phyloP scores from a whole-genome alignment of 1,140 invertebrate genomes.

The Archegozetes longisetosus region DNA sequence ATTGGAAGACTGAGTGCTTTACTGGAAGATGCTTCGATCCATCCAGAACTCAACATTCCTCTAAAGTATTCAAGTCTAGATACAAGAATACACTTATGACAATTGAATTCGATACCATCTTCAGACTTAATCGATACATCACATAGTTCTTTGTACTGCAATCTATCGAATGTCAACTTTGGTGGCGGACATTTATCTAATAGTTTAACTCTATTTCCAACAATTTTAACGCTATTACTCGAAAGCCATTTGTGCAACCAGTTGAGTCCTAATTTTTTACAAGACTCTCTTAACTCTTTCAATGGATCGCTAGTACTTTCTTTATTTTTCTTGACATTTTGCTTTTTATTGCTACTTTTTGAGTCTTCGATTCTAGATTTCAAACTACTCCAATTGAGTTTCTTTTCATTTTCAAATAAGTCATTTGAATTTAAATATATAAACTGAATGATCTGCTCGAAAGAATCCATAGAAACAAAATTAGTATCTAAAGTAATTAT shows the following conservation, averaged over 20 bases:
- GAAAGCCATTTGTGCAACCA: conserved; percentile 19
- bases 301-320: neutral
- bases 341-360: neutral
- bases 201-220: conserved; percentile 19
- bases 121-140: conserved; percentile 42
- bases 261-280: neutral
- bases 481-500: conserved; percentile 25
- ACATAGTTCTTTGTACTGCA: conserved; percentile 31
- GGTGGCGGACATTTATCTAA: neutral
- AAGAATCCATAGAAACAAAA: conserved; percentile 40
- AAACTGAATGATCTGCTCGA: conserved; percentile 44
- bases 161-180: conserved; percentile 19
- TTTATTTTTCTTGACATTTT: neutral
- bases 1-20: conserved; percentile 26
- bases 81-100: conserved; percentile 53
- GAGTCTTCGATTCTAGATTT: neutral
- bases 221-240: conserved; percentile 25
- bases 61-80: conserved; percentile 55
- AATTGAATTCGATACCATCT: conserved; percentile 39
- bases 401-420: conserved; percentile 24
- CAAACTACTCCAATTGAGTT: conserved; percentile 3
- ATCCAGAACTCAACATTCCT: conserved; percentile 50
- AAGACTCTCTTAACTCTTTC: neutral
- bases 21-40: conserved; percentile 41
- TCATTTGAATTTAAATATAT: conserved; percentile 50